phyloP scores from a whole-genome alignment of 2,888 invertebrate genomes.

The Esperia sulphurella region DNA sequence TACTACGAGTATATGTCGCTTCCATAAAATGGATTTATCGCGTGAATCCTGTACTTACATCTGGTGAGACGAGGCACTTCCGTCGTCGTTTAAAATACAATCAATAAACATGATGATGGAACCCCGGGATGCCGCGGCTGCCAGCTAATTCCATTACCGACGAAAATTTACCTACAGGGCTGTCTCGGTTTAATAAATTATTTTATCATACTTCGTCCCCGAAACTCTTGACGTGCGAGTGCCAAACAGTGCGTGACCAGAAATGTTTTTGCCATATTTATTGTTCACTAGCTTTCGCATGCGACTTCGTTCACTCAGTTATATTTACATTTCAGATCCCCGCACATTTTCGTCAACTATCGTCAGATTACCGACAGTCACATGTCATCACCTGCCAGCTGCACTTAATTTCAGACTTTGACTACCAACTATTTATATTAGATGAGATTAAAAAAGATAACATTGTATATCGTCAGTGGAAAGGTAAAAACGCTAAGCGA shows the following conservation, averaged over 20 bases:
- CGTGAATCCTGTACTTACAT: slow-evolving; percentile 22
- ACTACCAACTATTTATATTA: no score
- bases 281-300: no score
- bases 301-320: no score
- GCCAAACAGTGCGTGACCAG: not conserved
- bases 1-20: not conserved
- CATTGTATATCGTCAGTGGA: no score
- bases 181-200: slow-evolving; percentile 1
- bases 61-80: slow-evolving; percentile 12
- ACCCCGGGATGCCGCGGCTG: not conserved
- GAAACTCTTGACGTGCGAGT: not conserved
- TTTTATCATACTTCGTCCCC: slow-evolving; percentile 1
- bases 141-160: slow-evolving; percentile 4
- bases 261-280: no score
- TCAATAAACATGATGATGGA: slow-evolving; percentile 12
- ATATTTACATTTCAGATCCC: no score
- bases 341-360: no score
- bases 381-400: no score
- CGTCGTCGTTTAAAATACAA: slow-evolving; percentile 25
- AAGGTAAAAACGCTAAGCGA: no score
- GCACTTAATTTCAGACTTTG: no score
- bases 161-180: slow-evolving; percentile 4
- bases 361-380: no score
- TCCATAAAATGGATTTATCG: slow-evolving; percentile 18
- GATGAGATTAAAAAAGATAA: no score